These are phyloP conservation scores for Venturia canescens DNA, from an alignment of 1,140 invertebrate genomes.

Conservation along the genomic window DNA sequence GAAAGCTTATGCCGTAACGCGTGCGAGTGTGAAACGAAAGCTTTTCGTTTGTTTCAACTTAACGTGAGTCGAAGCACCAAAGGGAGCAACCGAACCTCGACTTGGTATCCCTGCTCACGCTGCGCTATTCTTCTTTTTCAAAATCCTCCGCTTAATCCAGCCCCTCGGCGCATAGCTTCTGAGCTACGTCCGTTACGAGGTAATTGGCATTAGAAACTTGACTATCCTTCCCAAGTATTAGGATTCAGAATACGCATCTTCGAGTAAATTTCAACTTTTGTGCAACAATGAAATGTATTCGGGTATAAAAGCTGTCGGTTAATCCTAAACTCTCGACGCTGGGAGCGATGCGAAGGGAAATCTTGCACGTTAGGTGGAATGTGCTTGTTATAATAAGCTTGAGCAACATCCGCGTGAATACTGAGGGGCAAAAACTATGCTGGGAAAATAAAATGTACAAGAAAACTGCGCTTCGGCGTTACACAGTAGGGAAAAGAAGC, in stretches of 20 bases:
- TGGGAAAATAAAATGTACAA: background rate
- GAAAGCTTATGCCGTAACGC: conserved; percentile 40
- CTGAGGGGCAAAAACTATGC: background rate
- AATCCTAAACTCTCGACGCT: background rate
- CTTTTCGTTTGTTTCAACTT: conserved; percentile 35
- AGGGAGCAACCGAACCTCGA: background rate
- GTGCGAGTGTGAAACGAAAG: conserved; percentile 29
- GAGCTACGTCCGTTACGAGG: conserved; percentile 31
- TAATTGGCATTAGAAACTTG: conserved; percentile 12
- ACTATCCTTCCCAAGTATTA: conserved; percentile 8
- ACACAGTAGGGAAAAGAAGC: background rate
- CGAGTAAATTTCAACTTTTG: conserved; percentile 29
- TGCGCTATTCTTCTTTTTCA: conserved; percentile 20
- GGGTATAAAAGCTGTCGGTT: background rate
- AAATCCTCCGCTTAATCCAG: conserved; percentile 36
- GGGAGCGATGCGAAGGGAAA: background rate
- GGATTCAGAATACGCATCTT: conserved; percentile 34
- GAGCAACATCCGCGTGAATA: background rate
- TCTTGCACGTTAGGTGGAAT: background rate
- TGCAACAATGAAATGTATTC: conserved; percentile 32
- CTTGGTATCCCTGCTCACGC: conserved; percentile 32
- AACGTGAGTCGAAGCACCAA: background rate
- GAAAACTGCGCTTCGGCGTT: background rate
- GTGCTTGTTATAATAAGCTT: conserved; percentile 2
- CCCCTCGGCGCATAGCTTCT: background rate